Conservation (phyloP, 1,140 invertebrate species). For the Ditylenchus dipsaci region DNA sequence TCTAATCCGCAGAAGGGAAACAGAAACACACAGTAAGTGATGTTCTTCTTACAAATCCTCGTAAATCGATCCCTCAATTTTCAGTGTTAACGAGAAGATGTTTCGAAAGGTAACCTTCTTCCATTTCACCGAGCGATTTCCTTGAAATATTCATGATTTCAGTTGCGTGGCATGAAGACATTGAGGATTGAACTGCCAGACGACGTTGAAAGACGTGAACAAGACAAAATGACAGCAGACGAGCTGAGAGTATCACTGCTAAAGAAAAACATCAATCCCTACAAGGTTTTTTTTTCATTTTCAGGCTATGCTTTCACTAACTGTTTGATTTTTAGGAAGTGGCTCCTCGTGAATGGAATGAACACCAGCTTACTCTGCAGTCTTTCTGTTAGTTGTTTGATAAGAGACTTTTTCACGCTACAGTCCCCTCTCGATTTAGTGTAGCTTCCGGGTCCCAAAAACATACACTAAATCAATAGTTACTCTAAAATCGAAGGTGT, state of each 20-base stretch:
- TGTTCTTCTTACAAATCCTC: too few relatives aligned
- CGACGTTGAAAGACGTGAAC: conserved; percentile 26
- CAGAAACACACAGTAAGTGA: conserved; percentile 50
- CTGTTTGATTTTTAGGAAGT: conserved; percentile 28
- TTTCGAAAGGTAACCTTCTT: conserved; percentile 1
- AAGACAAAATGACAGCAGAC: conserved; percentile 32
- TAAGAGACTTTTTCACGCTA: not conserved
- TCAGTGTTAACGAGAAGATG: conserved; percentile 40
- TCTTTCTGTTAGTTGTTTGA: conserved; percentile 46
- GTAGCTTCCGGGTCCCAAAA: too few relatives aligned
- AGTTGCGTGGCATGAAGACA: conserved; percentile 47
- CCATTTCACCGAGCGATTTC: not conserved
- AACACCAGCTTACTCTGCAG: conserved; percentile 52
- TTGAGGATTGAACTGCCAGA: conserved; percentile 50
- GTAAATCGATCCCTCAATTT: too few relatives aligned
- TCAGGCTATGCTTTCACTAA: not conserved
- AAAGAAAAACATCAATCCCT: conserved; percentile 50
- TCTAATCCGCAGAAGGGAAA: conserved; percentile 49
- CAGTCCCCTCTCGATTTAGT: too few relatives aligned
- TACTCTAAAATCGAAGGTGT: not conserved
- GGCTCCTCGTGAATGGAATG: conserved; percentile 46
- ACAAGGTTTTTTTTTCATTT: conserved; percentile 21
- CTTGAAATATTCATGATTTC: conserved; percentile 9
- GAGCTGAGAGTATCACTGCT: conserved; percentile 49
- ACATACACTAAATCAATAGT: too few relatives aligned